A percentile compares a stretch with the other conserved stretches of the same genome.
Evolutionary conservation across 2,113 vertebrate genomes (phyloP).

Genomic region (Passerina amoena): DNA sequence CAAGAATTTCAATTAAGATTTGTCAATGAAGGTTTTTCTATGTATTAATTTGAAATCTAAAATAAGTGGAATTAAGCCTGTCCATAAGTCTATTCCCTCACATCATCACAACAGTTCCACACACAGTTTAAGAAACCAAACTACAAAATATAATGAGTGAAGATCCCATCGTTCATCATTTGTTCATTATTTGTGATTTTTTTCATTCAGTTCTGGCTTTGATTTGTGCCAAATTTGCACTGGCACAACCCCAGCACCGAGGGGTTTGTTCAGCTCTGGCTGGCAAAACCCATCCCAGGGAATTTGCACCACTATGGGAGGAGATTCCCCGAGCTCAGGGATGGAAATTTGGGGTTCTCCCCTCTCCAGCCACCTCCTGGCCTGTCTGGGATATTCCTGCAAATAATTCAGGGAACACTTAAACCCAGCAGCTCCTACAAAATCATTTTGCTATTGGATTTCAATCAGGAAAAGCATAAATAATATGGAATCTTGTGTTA

Average conservation of each 20-base stretch:
- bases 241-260: fast-evolving
- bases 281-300: neutral
- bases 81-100: neutral
- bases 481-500: fast-evolving
- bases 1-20: neutral
- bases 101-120: fast-evolving
- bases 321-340: fast-evolving
- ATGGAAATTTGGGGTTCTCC: neutral
- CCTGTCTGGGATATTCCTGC: neutral
- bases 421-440: neutral
- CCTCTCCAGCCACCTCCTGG: fast-evolving
- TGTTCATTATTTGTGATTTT: neutral
- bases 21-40: neutral
- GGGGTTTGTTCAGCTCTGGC: fast-evolving
- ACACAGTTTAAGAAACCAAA: neutral
- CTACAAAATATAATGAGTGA: neutral
- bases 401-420: neutral
- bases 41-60: neutral
- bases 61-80: neutral
- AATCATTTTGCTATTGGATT: neutral
- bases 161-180: fast-evolving
- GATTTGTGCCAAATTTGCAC: neutral
- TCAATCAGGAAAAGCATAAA: neutral
- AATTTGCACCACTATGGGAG: fast-evolving
- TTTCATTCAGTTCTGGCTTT: neutral